Evolutionary conservation across 2,797 vertebrate species (phyloP).

Genomic region (Glyptemys insculpta): DNA sequence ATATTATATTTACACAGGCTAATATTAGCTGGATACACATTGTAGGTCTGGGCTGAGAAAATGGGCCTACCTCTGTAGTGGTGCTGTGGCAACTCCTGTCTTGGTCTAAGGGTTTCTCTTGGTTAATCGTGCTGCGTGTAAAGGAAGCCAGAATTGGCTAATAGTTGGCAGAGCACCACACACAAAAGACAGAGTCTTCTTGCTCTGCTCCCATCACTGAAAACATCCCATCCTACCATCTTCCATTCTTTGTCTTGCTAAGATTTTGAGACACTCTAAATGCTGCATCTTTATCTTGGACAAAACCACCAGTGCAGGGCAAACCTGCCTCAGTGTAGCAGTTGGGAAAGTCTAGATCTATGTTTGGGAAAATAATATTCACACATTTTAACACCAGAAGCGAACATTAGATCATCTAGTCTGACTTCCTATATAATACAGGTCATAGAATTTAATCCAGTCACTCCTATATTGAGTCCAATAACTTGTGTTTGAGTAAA

Average conservation of each 20-base stretch:
- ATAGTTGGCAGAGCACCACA: background rate
- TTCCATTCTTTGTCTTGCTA: background rate
- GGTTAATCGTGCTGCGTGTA: background rate
- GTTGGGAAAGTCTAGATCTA: background rate
- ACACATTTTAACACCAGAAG: background rate
- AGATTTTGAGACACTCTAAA: background rate
- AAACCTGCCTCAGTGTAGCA: background rate
- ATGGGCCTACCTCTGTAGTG: background rate
- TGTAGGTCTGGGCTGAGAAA: background rate
- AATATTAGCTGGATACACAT: background rate
- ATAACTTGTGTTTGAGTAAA: background rate
- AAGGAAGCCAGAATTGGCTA: background rate
- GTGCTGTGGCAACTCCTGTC: background rate
- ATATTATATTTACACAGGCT: background rate
- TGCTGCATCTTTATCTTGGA: background rate
- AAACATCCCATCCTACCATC: background rate
- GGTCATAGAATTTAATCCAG: background rate
- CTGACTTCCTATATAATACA: rapidly evolving
- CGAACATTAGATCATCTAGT: background rate
- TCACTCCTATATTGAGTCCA: background rate
- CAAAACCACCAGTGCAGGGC: background rate
- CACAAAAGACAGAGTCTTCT: background rate
- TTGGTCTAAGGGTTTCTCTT: background rate
- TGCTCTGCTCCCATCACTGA: background rate
- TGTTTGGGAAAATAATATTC: background rate